Evolutionary conservation across 2,113 vertebrate genomes (phyloP).

Genomic region (Macaca mulatta): DNA sequence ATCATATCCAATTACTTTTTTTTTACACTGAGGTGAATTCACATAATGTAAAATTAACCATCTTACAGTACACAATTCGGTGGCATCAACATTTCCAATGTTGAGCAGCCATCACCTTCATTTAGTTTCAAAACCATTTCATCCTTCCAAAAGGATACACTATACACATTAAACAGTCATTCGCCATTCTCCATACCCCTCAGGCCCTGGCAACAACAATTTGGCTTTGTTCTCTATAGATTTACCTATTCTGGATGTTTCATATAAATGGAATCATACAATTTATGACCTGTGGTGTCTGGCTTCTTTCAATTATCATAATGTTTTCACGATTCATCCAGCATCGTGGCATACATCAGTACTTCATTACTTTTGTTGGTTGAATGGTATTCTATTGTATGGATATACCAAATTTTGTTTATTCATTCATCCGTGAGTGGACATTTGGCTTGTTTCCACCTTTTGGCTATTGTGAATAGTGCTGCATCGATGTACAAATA

Average conservation of each 20-base stretch:
- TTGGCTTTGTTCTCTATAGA: not conserved
- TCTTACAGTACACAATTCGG: not conserved
- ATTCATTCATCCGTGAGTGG: not conserved
- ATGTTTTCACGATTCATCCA: not conserved
- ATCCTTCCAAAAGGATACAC: not conserved
- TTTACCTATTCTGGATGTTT: not conserved
- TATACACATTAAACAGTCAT: not conserved
- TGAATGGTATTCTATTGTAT: not conserved
- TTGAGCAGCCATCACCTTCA: not conserved
- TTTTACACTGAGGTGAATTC: not conserved
- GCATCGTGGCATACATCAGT: not conserved
- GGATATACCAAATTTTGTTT: not conserved
- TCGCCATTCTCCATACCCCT: no score
- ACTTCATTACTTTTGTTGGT: not conserved
- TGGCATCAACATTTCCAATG: not conserved
- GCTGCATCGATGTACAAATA: not conserved
- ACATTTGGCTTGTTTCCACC: not conserved
- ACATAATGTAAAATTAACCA: not conserved
- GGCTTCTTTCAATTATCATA: not conserved
- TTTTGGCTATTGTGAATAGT: not conserved
- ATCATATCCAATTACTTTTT: not conserved
- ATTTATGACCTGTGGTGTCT: not conserved
- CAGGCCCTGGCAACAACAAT: not conserved
- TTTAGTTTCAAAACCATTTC: not conserved
- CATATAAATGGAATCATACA: not conserved